A percentile compares a stretch with the other conserved stretches of the same genome.
Conservation (phyloP, 2,113 vertebrate genomes). For the Myanophis thanlyinensis region DNA sequence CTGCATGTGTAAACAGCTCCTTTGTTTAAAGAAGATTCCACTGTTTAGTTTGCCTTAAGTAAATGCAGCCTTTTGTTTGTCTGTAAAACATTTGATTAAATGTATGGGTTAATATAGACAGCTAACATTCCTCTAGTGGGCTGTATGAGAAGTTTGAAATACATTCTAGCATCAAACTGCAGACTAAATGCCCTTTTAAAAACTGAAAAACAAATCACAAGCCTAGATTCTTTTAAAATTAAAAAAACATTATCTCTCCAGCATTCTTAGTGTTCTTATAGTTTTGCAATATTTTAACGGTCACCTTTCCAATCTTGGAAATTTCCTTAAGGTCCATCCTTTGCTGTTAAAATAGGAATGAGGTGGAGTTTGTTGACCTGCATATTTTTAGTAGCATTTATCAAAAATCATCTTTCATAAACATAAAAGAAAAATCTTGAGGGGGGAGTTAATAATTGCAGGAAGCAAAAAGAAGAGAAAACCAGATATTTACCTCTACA, state of each 20-base stretch:
- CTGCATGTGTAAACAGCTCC: constrained; percentile 76
- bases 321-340: background rate
- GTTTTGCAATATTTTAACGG: background rate
- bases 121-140: constrained; percentile 54
- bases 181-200: background rate
- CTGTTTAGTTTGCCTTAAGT: constrained; percentile 84
- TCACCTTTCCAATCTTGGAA: background rate
- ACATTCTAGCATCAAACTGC: constrained; percentile 21
- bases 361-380: background rate
- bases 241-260: background rate
- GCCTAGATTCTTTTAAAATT: background rate
- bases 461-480: background rate
- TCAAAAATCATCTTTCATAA: background rate
- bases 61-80: constrained; percentile 82
- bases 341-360: background rate
- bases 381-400: background rate
- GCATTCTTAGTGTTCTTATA: background rate
- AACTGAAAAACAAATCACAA: background rate
- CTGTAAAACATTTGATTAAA: constrained; percentile 79
- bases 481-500: background rate
- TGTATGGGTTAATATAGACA: constrained; percentile 69
- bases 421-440: background rate
- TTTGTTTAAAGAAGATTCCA: constrained; percentile 84
- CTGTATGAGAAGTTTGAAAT: constrained; percentile 52
- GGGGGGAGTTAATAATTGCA: background rate